Base-by-base conservation (phyloP, 2,113 vertebrate genomes). In the Sinocyclocheilus anophthalmus region DNA sequence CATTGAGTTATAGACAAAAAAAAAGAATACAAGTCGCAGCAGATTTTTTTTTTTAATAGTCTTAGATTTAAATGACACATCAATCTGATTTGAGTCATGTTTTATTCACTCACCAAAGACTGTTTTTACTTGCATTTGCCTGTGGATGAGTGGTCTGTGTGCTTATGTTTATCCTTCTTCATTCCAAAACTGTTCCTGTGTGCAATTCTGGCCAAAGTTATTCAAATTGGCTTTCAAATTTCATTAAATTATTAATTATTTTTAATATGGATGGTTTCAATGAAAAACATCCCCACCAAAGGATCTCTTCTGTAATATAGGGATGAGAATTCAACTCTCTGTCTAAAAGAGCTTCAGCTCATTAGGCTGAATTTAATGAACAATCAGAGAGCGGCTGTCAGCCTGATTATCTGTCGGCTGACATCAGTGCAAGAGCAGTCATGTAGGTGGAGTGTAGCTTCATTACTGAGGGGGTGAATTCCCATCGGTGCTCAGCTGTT, bases 291-390 rank as follows among this genome's bases (percentile, higher is more conserved):
- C 55, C 30, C 1, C 20, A 16, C 11, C 39, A 24, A 81, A 30
- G 4, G 39, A 65, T 81, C 4, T 76, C 12, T 24, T 65, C 14
- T 73, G 67, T 45, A 79, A 22, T 42, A 20, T 24, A 83, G 24
- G 12, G 61, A 12, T 76, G 30, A 59, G 75, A 10, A 26, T 12
- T 37, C 61, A 8, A 24, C 61, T 30, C n/a, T 24, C 18, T 85
- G 48, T 82, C 78, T 18, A 72, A 55, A 55, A 73, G 72, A 67
- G 39, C 57, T 65, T 26, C 33, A n/a, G 59, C 84, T 84, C 70
- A 76, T 81, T 87, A 85, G 78, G 42, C 81, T 63, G 61, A 69
- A 57, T 85, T 73, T 86, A 89, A 87, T 82, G 83, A 88, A 73
- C 69, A 86, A 45, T 81, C 39, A 67, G 75, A 85, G 76, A 81